Percentiles rank a stretch among this genome's conserved stretches.
Evolutionary conservation across 92 coral and sea anemone genomes (phyloP).

Genomic region (Parazoanthus swiftii): DNA sequence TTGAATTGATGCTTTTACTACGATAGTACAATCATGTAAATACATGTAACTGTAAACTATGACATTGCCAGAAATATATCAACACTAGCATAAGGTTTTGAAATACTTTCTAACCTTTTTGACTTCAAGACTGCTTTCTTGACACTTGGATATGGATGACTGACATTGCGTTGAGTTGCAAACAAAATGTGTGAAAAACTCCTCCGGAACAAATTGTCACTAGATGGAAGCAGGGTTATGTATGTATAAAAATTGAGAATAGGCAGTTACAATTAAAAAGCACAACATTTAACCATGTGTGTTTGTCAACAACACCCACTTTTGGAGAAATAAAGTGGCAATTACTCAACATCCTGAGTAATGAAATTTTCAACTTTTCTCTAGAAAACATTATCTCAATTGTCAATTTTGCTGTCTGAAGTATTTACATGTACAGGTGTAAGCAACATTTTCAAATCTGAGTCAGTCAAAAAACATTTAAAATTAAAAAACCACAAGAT

Average conservation of each 20-base stretch:
- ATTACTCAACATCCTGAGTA: no score
- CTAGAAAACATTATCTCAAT: no score
- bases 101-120: constrained; percentile 60
- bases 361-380: no score
- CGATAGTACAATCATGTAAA: no score
- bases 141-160: constrained; percentile 59
- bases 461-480: background rate
- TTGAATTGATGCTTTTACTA: no score
- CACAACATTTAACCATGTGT: no score
- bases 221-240: constrained; percentile 11
- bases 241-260: background rate
- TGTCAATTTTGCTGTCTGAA: no score
- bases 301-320: no score
- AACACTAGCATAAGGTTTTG: background rate
- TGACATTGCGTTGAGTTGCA: constrained; percentile 56
- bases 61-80: background rate
- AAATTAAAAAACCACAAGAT: background rate
- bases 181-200: constrained; percentile 77
- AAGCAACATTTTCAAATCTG: background rate
- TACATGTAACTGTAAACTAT: background rate
- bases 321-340: no score
- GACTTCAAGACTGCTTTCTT: constrained; percentile 71
- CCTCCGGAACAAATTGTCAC: constrained; percentile 84
- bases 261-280: background rate
- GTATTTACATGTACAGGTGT: no score